Evolutionary conservation across 2,113 vertebrate species (phyloP).

Genomic region (Pseudorasbora parva): DNA sequence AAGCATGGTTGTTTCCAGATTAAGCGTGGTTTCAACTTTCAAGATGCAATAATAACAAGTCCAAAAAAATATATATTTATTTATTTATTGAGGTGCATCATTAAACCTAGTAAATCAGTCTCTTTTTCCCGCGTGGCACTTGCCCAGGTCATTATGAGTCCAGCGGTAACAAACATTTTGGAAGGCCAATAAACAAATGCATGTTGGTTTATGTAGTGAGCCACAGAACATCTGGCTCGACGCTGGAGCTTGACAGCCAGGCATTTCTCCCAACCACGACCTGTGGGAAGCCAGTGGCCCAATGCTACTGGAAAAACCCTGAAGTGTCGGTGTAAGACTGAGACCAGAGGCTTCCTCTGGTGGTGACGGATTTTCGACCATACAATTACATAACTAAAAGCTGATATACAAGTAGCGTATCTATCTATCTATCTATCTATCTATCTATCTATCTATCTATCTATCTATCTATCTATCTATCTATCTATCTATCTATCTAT

Average conservation of each 20-base stretch:
- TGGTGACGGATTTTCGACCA: not conserved
- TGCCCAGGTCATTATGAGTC: conserved; percentile 74
- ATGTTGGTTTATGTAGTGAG: conserved; percentile 80
- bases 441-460: not conserved
- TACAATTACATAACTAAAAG: not conserved
- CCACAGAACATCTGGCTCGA: conserved; percentile 82
- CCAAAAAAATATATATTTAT: not conserved
- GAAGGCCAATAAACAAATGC: conserved; percentile 83
- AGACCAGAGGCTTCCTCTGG: conserved; percentile 24
- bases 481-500: not conserved
- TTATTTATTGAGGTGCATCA: conserved; percentile 1
- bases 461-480: conserved; percentile 1
- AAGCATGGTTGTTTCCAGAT: not conserved
- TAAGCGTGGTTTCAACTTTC: not conserved
- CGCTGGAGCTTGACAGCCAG: conserved; percentile 79
- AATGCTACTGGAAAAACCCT: conserved; percentile 64
- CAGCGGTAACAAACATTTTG: conserved; percentile 82
- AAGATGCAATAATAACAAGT: conserved; percentile 7
- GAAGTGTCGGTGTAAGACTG: conserved; percentile 50
- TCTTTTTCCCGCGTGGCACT: conserved; percentile 52
- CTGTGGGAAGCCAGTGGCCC: conserved; percentile 68
- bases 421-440: not conserved
- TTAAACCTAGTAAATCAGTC: conserved; percentile 28
- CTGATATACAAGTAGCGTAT: not conserved
- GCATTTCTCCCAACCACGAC: conserved; percentile 78